These are phyloP conservation scores for Pyrgilauda ruficollis DNA, from an alignment of 2,113 vertebrate species.

Conservation along the genomic window DNA sequence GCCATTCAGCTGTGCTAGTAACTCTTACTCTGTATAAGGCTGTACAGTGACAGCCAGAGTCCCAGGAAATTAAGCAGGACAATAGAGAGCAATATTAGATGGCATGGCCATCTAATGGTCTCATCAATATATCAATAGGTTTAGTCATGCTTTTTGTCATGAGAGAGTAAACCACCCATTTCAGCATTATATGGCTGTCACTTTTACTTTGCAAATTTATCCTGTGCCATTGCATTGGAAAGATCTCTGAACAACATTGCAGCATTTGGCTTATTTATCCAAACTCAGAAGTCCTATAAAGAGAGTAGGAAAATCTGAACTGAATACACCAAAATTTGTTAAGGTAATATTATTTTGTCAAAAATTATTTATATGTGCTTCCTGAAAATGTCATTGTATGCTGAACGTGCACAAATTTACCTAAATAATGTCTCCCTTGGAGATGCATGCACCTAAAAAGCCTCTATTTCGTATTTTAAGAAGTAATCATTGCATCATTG, in stretches of 20 bases:
- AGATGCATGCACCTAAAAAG: not conserved
- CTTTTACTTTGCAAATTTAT: not conserved
- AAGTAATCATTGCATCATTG: not conserved
- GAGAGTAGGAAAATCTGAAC: not conserved
- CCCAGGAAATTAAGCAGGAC: slow-evolving; percentile 1
- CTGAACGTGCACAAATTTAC: not conserved
- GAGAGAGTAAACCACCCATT: not conserved
- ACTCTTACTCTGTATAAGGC: not conserved
- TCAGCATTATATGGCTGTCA: slow-evolving; percentile 29
- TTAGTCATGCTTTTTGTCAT: slow-evolving; percentile 46
- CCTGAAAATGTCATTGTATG: not conserved
- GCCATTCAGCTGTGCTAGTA: not conserved
- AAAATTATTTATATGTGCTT: not conserved
- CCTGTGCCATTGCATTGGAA: not conserved
- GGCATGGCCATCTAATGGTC: not conserved
- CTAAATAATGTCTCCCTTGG: not conserved
- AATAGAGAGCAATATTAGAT: not conserved
- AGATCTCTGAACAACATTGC: not conserved
- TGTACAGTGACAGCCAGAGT: not conserved
- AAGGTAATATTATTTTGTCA: not conserved
- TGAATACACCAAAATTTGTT: not conserved
- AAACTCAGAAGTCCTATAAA: not conserved
- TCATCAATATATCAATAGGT: slow-evolving; percentile 3
- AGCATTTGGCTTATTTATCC: not conserved
- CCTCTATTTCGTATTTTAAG: not conserved